Conservation (phyloP, 2,113 vertebrate genomes). For the Oryzias melastigma region DNA sequence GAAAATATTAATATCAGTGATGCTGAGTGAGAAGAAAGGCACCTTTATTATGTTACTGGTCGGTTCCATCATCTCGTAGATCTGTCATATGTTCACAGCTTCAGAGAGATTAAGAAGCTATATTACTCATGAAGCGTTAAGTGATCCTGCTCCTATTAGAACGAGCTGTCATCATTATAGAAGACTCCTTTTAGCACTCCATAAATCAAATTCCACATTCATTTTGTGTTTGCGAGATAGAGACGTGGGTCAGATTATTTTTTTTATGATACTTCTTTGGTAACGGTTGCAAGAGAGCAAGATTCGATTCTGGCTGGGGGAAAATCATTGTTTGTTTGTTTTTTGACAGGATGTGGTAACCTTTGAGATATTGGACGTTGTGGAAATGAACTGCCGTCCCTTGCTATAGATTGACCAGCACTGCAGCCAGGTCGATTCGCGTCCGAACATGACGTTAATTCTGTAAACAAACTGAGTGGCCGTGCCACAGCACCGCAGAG, state of each 20-base stretch:
- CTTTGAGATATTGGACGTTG: slow-evolving; percentile 29
- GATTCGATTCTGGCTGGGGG: slow-evolving; percentile 1
- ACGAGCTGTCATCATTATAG: slow-evolving; percentile 51
- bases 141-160: slow-evolving; percentile 55
- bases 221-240: slow-evolving; percentile 19
- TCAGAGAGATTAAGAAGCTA: slow-evolving; percentile 62
- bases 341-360: slow-evolving; percentile 16
- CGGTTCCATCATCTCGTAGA: slow-evolving; percentile 60
- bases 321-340: slow-evolving; percentile 30
- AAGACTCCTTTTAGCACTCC: slow-evolving; percentile 41
- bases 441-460: slow-evolving; percentile 66
- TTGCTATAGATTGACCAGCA: slow-evolving; percentile 62
- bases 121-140: slow-evolving; percentile 66
- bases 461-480: slow-evolving; percentile 43
- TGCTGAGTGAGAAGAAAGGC: slow-evolving; percentile 65
- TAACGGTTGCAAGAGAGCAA: slow-evolving; percentile 17
- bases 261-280: slow-evolving; percentile 28
- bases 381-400: slow-evolving; percentile 54
- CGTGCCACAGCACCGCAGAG: slow-evolving; percentile 27
- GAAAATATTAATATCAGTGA: slow-evolving; percentile 68
- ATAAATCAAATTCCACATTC: slow-evolving; percentile 33
- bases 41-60: slow-evolving; percentile 67
- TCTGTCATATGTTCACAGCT: slow-evolving; percentile 57
- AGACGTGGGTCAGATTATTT: slow-evolving; percentile 4
- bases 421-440: slow-evolving; percentile 59